Conservation (phyloP, 2,113 vertebrate genomes). For the Salvator merianae region DNA sequence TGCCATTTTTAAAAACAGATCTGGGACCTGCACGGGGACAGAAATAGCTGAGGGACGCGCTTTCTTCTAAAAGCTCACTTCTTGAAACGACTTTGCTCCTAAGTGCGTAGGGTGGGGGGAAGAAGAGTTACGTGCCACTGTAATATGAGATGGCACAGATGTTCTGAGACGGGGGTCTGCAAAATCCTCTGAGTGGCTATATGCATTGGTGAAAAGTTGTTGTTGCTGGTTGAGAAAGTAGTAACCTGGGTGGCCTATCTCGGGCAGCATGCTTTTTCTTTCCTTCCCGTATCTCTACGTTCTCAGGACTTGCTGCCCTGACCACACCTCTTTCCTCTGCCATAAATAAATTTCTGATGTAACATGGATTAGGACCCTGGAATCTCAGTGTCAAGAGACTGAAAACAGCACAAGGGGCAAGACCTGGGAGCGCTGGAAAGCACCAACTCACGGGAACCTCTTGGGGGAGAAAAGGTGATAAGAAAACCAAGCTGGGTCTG, state of each 20-base stretch:
- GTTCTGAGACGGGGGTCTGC: not conserved
- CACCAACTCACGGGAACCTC: conserved; percentile 10
- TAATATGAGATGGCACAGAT: not conserved
- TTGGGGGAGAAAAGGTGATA: rapidly evolving
- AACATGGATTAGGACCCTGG: conserved; percentile 46
- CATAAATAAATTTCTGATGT: conserved; percentile 76
- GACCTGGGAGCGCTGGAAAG: conserved; percentile 16
- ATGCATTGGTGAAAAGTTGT: not conserved
- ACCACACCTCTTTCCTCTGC: conserved; percentile 72
- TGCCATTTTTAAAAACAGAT: not conserved
- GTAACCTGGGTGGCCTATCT: not conserved
- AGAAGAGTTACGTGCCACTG: not conserved
- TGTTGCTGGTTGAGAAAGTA: not conserved
- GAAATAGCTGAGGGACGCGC: not conserved
- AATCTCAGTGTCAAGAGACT: conserved; percentile 48
- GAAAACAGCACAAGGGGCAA: not conserved
- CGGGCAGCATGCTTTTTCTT: not conserved
- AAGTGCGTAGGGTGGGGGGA: no score
- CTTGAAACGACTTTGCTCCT: not conserved
- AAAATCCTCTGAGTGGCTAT: not conserved
- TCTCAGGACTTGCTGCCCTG: conserved; percentile 37
- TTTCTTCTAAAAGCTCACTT: not conserved
- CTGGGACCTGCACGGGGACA: not conserved
- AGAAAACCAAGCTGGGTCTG: rapidly evolving
- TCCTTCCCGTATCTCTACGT: not conserved